These are phyloP conservation scores for Scaptomyza graminum DNA, from an alignment of 1,140 invertebrate species.

Conservation along the genomic window DNA sequence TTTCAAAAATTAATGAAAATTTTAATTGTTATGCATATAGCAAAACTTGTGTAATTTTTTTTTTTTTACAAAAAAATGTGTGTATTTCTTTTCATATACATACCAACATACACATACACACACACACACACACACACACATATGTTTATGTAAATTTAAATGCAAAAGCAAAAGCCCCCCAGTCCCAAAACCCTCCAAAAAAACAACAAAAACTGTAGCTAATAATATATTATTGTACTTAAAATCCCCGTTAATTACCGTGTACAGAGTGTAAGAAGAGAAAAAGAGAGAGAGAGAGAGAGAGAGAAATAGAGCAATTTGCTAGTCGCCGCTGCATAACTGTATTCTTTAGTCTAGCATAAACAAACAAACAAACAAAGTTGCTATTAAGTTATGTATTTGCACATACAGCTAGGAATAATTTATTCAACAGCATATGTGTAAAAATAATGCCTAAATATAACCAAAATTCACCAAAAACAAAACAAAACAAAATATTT, in stretches of 20 bases:
- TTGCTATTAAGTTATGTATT: slow-evolving; percentile 52
- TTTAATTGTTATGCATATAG: slow-evolving; percentile 52
- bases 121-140: slow-evolving; percentile 3
- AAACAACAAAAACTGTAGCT: slow-evolving; percentile 72
- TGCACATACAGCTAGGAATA: slow-evolving; percentile 41
- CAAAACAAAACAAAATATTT: slow-evolving; percentile 50
- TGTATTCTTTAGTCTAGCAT: slow-evolving; percentile 65
- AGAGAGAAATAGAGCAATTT: slow-evolving; percentile 37
- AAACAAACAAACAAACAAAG: slow-evolving; percentile 18
- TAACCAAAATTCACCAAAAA: slow-evolving; percentile 65
- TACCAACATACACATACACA: background rate
- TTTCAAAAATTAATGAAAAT: slow-evolving; percentile 28
- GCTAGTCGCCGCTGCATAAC: slow-evolving; percentile 69
- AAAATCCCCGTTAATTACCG: slow-evolving; percentile 36
- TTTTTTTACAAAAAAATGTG: slow-evolving; percentile 33
- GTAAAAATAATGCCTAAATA: slow-evolving; percentile 44
- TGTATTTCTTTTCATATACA: slow-evolving; percentile 13
- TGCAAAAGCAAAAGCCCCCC: slow-evolving; percentile 25
- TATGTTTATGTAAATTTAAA: slow-evolving; percentile 9
- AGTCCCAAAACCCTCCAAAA: slow-evolving; percentile 57
- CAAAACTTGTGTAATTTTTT: slow-evolving; percentile 53
- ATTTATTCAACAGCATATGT: slow-evolving; percentile 43
- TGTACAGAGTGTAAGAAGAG: slow-evolving; percentile 36
- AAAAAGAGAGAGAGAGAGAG: slow-evolving; percentile 19
- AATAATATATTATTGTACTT: slow-evolving; percentile 65